Evolutionary conservation across 1,140 invertebrate species (phyloP).

Genomic region (Pantala flavescens): DNA sequence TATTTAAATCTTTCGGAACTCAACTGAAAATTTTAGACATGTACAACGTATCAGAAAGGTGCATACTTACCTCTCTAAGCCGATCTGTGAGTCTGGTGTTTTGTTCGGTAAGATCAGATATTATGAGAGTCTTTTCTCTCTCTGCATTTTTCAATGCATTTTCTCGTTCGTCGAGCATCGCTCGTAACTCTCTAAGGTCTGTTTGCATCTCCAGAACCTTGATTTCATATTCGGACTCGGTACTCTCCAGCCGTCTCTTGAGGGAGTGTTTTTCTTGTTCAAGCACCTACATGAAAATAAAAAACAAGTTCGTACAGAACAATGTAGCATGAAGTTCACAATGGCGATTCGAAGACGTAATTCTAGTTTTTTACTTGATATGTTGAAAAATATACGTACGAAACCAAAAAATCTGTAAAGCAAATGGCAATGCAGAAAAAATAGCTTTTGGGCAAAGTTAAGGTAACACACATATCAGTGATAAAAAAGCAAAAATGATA

Average conservation of each 20-base stretch:
- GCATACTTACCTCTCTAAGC: constrained; percentile 56
- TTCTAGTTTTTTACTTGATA: too few species aligned
- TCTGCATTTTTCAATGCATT: constrained; percentile 57
- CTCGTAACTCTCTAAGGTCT: constrained; percentile 64
- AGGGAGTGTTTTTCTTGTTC: constrained; percentile 88
- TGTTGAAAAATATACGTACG: too few species aligned
- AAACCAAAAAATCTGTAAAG: too few species aligned
- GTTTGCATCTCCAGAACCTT: constrained; percentile 74
- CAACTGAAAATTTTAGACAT: too few species aligned
- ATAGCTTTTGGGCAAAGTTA: too few species aligned
- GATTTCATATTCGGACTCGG: constrained; percentile 82
- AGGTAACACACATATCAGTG: too few species aligned
- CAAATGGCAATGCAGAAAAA: too few species aligned
- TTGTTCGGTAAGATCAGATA: constrained; percentile 79
- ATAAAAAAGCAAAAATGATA: too few species aligned
- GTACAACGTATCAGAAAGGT: not conserved
- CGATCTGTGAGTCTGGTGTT: constrained; percentile 80
- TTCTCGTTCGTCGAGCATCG: constrained; percentile 48
- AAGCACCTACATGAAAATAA: constrained; percentile 59
- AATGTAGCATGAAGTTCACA: too few species aligned
- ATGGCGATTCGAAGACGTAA: too few species aligned
- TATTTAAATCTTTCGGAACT: too few species aligned
- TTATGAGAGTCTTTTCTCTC: constrained; percentile 63
- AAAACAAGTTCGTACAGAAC: too few species aligned
- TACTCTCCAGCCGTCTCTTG: constrained; percentile 67